Evolutionary conservation across 2,113 vertebrate species (phyloP).

Genomic region (Nothocercus julius): DNA sequence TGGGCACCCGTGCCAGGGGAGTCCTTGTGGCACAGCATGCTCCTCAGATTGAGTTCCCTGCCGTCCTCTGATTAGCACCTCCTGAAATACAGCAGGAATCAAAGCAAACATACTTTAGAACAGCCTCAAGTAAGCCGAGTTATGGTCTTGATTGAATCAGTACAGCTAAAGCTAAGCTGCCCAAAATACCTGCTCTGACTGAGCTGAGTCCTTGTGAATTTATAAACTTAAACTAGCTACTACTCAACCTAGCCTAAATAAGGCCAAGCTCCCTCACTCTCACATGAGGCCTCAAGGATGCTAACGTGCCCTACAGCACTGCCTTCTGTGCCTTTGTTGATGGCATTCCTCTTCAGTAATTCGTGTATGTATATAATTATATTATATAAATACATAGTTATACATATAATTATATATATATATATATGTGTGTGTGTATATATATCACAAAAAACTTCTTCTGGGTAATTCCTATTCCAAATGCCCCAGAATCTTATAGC

Average conservation of each 20-base stretch:
- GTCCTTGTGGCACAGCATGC: slow-evolving; percentile 10
- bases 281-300: neutral
- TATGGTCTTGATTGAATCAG: neutral
- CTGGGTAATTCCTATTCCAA: neutral
- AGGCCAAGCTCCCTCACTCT: neutral
- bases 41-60: neutral
- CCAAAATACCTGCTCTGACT: neutral
- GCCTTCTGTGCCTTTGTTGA: neutral
- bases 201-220: neutral
- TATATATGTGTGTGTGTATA: neutral
- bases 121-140: neutral
- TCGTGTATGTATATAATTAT: neutral
- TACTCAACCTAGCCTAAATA: neutral
- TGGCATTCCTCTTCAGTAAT: neutral
- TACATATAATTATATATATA: too few species aligned
- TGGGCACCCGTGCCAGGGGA: neutral
- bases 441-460: neutral
- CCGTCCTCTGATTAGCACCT: slow-evolving; percentile 45
- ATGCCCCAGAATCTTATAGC: neutral
- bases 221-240: neutral
- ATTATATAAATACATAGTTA: too few species aligned
- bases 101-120: neutral
- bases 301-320: neutral
- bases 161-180: neutral
- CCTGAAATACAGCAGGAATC: neutral